A percentile compares a stretch with the other conserved stretches of the same genome.
These are phyloP conservation scores for Lamprologus lemairii DNA, from an alignment of 2,113 vertebrate species.

Conservation along the genomic window DNA sequence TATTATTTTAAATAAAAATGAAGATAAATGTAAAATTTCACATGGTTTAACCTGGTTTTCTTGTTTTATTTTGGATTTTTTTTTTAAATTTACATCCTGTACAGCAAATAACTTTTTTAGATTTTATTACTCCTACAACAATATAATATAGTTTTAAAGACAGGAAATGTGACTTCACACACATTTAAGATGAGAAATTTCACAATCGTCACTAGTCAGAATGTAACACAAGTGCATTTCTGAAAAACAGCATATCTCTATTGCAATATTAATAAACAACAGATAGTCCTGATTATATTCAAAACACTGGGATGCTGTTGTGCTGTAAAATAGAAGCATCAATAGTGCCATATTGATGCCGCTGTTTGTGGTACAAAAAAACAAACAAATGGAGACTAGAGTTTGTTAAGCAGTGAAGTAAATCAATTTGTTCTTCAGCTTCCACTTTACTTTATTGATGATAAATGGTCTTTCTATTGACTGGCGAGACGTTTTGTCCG, in stretches of 20 bases:
- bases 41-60: background rate
- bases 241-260: background rate
- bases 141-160: background rate
- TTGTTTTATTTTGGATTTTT: background rate
- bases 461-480: conserved; percentile 1
- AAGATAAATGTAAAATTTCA: background rate
- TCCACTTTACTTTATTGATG: background rate
- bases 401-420: conserved; percentile 18
- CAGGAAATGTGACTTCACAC: background rate
- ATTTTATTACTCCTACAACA: background rate
- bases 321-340: background rate
- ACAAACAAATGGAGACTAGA: background rate
- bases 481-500: background rate
- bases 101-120: background rate
- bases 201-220: background rate
- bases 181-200: background rate
- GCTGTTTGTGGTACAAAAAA: background rate
- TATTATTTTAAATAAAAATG: background rate
- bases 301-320: background rate
- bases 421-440: conserved; percentile 30
- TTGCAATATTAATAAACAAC: background rate
- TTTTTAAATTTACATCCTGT: accelerated
- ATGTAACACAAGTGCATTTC: background rate
- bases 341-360: background rate
- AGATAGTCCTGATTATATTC: background rate